These are phyloP conservation scores for Tiliacea aurago DNA, from an alignment of 2,888 invertebrate species.

Conservation along the genomic window DNA sequence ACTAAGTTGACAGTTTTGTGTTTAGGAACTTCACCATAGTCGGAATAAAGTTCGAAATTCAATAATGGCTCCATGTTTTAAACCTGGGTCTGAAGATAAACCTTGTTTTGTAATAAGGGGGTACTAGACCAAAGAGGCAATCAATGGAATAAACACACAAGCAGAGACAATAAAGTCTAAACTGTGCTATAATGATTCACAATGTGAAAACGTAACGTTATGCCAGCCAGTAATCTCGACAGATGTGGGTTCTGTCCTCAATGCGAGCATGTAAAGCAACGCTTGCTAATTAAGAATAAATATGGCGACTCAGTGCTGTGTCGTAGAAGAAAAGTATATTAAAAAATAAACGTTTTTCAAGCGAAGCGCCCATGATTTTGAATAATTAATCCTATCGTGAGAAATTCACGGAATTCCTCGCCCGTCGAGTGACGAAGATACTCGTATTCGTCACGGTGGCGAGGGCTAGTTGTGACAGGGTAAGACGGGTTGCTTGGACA, in stretches of 20 bases:
- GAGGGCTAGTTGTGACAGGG: constrained; percentile 61
- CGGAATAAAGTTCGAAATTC: no score
- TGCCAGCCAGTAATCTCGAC: constrained; percentile 78
- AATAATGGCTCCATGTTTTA: no score
- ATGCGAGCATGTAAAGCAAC: constrained; percentile 72
- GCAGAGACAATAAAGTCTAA: constrained; percentile 69
- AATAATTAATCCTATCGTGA: constrained; percentile 71
- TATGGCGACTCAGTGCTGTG: constrained; percentile 71
- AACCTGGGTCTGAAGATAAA: no score
- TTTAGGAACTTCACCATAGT: no score
- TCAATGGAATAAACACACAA: neutral
- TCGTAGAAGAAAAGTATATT: constrained; percentile 74
- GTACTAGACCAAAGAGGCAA: neutral
- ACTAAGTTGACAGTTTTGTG: no score
- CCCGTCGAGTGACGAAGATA: constrained; percentile 52
- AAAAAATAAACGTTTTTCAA: constrained; percentile 68
- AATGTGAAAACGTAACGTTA: constrained; percentile 55
- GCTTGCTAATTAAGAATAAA: constrained; percentile 74
- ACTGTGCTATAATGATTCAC: constrained; percentile 64
- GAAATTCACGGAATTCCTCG: constrained; percentile 70
- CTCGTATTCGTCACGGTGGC: constrained; percentile 68
- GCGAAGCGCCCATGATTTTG: constrained; percentile 69
- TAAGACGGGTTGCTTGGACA: constrained; percentile 59
- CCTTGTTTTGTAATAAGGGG: no score
- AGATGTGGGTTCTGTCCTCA: constrained; percentile 81